Percentiles rank a stretch among this genome's conserved stretches.
Evolutionary conservation across 2,113 vertebrate species (phyloP).

Genomic region (Anoplopoma fimbria): DNA sequence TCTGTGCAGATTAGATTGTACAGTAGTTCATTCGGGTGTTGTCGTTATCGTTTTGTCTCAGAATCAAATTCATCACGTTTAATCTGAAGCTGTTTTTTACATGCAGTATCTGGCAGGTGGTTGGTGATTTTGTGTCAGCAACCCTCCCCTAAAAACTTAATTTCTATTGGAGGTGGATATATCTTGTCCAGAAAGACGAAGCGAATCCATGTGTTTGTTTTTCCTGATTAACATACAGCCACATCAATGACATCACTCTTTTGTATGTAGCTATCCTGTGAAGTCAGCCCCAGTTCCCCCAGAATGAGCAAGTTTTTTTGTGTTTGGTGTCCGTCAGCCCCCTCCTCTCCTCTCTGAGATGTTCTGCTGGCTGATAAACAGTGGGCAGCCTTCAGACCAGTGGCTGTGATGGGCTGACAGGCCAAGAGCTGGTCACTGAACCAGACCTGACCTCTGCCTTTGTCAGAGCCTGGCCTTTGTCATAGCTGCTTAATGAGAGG

Average conservation of each 20-base stretch:
- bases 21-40: slow-evolving; percentile 67
- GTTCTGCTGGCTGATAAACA: slow-evolving; percentile 75
- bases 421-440: slow-evolving; percentile 81
- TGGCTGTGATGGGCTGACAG: slow-evolving; percentile 79
- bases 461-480: slow-evolving; percentile 81
- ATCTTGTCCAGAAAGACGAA: neutral
- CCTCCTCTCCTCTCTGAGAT: slow-evolving; percentile 47
- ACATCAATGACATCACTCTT: slow-evolving; percentile 63
- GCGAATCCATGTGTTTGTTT: slow-evolving; percentile 35
- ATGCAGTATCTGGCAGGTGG: slow-evolving; percentile 63
- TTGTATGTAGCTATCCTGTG: slow-evolving; percentile 57
- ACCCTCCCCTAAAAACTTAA: slow-evolving; percentile 5
- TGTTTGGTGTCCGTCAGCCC: slow-evolving; percentile 49
- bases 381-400: slow-evolving; percentile 73
- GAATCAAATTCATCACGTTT: slow-evolving; percentile 68
- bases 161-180: neutral
- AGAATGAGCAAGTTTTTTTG: slow-evolving; percentile 63
- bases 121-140: slow-evolving; percentile 43
- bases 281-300: slow-evolving; percentile 72
- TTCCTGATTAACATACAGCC: slow-evolving; percentile 45
- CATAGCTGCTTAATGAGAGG: slow-evolving; percentile 82
- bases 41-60: slow-evolving; percentile 60
- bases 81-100: slow-evolving; percentile 76
- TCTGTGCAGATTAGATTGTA: slow-evolving; percentile 77
- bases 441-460: slow-evolving; percentile 81